Base-by-base conservation (phyloP, 2,113 vertebrate genomes). In the Tursiops truncatus region DNA sequence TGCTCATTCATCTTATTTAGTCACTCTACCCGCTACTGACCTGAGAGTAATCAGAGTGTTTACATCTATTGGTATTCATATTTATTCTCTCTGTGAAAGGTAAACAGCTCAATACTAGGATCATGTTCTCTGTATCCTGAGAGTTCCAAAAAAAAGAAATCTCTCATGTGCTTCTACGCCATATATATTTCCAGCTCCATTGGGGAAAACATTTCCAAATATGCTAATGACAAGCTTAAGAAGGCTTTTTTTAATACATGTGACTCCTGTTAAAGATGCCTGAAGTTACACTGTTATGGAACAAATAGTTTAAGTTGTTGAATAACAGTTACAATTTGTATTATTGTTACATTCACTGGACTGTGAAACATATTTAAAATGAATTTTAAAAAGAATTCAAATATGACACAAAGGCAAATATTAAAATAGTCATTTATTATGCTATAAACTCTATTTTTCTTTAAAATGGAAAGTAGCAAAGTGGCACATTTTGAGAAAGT, bases 381-480 rank as follows among this genome's bases (percentile, higher is more conserved):
- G 25, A 91, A 68, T 53, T 73, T 71, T 74, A 41, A 87, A 26
- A 87, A 21, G 38, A 83, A 76, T 88, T 81, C 23, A 47, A 79
- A 68, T 62, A 25, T 58, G 31, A 53, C 56, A 56, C 6, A 76
- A 18, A 90, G 56, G 3, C 1, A 44, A 76, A 73, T 58, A 65
- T 31, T 83, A 33, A 96, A 73, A 71, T 13, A 44, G 13, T n/a
- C 13, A 62, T 70, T 71, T 11, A 31, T 79, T 94, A 74, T 70
- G 1, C 31, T 53, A 31, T 25, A 68, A 80, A 63, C 20, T 20
- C 14, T 79, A 82, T 36, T 95, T 91, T 33, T 91, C 8, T 50
- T 91, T 81, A 71, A 93, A 96, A 83, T 13, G 58, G 41, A 63
- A 89, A 95, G 53, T 77, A 62, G 58, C 87, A 77, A 20, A 88